Base-by-base conservation (phyloP, 2,888 invertebrate genomes). In the Monoplex corrugatus region DNA sequence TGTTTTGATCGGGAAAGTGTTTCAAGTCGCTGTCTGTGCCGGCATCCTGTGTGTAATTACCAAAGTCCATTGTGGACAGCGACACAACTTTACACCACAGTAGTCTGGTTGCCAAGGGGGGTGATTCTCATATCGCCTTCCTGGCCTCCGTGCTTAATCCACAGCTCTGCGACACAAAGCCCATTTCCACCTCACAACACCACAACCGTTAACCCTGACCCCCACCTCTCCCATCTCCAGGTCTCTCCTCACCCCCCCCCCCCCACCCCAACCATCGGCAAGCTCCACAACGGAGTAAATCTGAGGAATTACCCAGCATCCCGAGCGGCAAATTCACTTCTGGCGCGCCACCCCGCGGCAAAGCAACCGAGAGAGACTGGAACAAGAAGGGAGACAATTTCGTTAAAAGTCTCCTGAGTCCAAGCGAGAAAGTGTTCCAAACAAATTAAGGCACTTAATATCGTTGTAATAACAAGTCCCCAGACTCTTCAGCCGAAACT, bases 391-490 rank as follows among this genome's bases (percentile, higher is more conserved):
- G 75, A 86, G 85, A 83, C 88, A 90, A 90, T 90, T 87, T 86
- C 40, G 90, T 90, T 90, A 90, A 86, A 82, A 75, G 88, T 89
- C 90, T 90, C 90, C 80, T 10, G 90, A 88, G 90, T 63, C 87
- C 88, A 38, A 23, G 87, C 87, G 63, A 82, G 82, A 86, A 78
- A 89, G 83, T 63, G 87, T 83, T 83, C 63, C 86, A 87, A 90
- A 90, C 90, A 90, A 90, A 90, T 90, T 88, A 90, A 82, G 85
- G 85, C 90, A 90, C 90, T 89, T 90, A 90, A 90, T 88, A 90
- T 90, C 88, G 90, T 89, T 90, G 90, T 90, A 90, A 90, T 90
- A 90, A 90, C 90, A 90, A 89, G 87, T 87, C 90, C 44, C 88
- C 38, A 32, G 87, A 82, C 75, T 87, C 87, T 45, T 32, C 32